Base-by-base conservation (phyloP, 2,113 vertebrate genomes). In the Notechis scutatus region DNA sequence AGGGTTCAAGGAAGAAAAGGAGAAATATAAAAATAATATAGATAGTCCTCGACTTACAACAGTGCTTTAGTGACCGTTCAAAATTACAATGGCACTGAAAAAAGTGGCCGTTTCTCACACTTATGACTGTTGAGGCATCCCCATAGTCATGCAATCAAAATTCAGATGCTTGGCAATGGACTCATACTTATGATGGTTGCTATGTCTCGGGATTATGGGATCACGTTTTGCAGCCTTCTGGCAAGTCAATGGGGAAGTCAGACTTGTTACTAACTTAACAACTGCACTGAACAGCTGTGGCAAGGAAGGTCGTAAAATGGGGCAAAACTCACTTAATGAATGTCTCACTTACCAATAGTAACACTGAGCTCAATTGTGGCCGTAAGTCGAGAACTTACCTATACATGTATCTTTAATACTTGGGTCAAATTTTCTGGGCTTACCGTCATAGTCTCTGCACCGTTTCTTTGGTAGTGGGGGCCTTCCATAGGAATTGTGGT, bases 371-470 rank as follows among this genome's bases (percentile, higher is more conserved):
- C 64, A n/a, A 69, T 15, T 34, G 4, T n/a, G 64, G 12, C 15
- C 1, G 29, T 29, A 69, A 14, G 29, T n/a, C 4, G 0, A 69
- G 29, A 69, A 34, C 64, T n/a, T n/a, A 69, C 5, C 29, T 69
- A 11, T 15, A 15, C 64, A 2, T 81, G 74, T 12, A 59, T 9
- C 4, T 59, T 23, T 5, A 89, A 90, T 11, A 69, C 8, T n/a
- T 24, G 7, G 1, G 3, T 47, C 15, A 59, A 92, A 94, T 5
- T 15, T n/a, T 2, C 87, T 39, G 92, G 18, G 92, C 96, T 97
- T 97, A 99, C 99, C 99, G 91, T 99, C 99, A 95, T 99, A 99
- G 97, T 99, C 99, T 94, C 99, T 98, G 95, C 99, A 99, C 54
- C 99, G 98, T 95, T 99, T 99, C 96, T 99, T 99, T 93, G 97